Evolutionary conservation across 1,140 invertebrate species (phyloP), one percentile per base, ranked within the genome.

Genomic region (Trachymyrmex cornetzi): DNA sequence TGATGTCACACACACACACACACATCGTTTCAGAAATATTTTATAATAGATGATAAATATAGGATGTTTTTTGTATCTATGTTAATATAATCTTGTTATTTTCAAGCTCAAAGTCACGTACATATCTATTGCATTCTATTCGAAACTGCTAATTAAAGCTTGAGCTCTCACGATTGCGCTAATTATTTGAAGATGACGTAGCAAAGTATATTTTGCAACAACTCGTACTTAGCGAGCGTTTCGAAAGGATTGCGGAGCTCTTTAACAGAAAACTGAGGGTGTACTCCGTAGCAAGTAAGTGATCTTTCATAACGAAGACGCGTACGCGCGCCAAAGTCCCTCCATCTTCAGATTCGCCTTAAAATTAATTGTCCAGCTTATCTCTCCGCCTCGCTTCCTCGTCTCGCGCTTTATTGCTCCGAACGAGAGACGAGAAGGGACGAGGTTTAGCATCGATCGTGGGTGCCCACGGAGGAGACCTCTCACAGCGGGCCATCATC

Each of bases 291-390:
- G 82, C 63, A 67, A 77, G 79, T 77, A 88, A 88, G 86, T 90
- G 89, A 90, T 88, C 63, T 67, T 79, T 88, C 82, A 59, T 71
- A 79, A 63, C 77, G 85, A 85, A 79, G 87, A 81, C 87, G 89
- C 77, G 77, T 1, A n/a, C 53, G 90, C 86, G 74, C 86, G 55
- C 55, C 88, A 57, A 84, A 88, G 75, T 90, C 79, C 75, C 89
- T 87, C 81, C 89, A 75, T 90, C 89, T 91, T 90, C 87, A 85
- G 87, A 91, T 89, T 89, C 92, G 92, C 89, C 92, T 92, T 89
- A 88, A 93, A 94, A 94, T 94, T 94, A 94, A 94, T 94, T 94
- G 93, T 94, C 93, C 91, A 91, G 91, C 94, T 94, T 94, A 94
- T 94, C 94, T 94, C 91, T 94, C 77, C 86, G 84, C 87, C 63